phyloP scores from a whole-genome alignment of 1,140 invertebrate species.

The Trichonephila clavipes region DNA sequence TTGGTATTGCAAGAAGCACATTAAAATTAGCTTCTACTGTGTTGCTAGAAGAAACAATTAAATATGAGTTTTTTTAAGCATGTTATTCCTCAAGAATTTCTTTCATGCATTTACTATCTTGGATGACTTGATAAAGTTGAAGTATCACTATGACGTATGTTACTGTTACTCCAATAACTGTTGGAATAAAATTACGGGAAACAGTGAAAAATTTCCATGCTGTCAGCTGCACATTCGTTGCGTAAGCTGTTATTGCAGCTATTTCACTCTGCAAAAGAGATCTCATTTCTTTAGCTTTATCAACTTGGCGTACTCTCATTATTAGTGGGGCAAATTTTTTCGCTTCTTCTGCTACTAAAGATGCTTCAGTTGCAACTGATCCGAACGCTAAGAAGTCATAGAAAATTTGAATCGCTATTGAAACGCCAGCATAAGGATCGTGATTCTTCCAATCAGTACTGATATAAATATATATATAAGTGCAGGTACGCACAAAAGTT shows the following conservation, averaged over 20 bases:
- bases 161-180: conserved; percentile 45
- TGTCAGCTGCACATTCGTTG: conserved; percentile 53
- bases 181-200: conserved; percentile 46
- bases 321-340: not conserved
- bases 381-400: conserved; percentile 64
- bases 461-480: conserved; percentile 47
- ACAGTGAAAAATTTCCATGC: conserved; percentile 65
- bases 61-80: no score
- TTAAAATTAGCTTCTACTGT: no score
- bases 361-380: conserved; percentile 46
- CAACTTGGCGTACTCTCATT: not conserved
- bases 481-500: conserved; percentile 53
- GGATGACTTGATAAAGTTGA: conserved; percentile 50
- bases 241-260: not conserved
- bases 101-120: conserved; percentile 45
- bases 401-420: not conserved
- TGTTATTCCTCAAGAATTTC: not conserved
- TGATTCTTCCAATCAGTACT: conserved; percentile 17
- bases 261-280: conserved; percentile 32
- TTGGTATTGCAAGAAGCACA: no score
- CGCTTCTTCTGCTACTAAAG: conserved; percentile 59
- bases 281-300: not conserved
- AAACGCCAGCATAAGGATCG: not conserved
- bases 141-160: conserved; percentile 66
- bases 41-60: no score